Conservation (phyloP, 2,113 vertebrate species). For the Oreotragus oreotragus region DNA sequence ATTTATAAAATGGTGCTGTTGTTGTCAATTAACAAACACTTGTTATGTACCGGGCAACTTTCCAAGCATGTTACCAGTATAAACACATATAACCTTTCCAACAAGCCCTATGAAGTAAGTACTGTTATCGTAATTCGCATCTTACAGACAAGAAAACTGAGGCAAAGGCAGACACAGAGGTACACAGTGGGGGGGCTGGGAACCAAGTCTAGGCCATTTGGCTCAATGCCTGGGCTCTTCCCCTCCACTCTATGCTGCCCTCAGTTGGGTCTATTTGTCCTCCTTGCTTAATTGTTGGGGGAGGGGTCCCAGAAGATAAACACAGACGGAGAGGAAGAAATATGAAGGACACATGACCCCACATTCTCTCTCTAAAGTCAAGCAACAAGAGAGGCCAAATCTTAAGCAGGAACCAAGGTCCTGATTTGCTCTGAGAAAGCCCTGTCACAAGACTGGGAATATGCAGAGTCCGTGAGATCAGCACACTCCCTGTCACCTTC, state of each 20-base stretch:
- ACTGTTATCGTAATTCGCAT: not conserved
- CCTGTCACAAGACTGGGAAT: not conserved
- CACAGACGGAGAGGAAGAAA: not conserved
- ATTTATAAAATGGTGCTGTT: not conserved
- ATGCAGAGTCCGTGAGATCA: not conserved
- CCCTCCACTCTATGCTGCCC: accelerated
- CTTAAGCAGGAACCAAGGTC: not conserved
- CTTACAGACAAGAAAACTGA: not conserved
- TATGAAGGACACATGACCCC: not conserved
- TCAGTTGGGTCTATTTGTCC: not conserved
- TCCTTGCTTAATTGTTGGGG: not conserved
- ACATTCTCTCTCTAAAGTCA: not conserved
- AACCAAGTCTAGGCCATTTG: not conserved
- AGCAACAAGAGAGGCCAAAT: not conserved
- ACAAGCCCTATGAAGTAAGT: not conserved
- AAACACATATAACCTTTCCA: not conserved
- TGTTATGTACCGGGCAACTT: not conserved
- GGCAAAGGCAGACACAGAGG: not conserved
- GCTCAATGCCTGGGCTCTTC: not conserved
- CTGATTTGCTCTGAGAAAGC: not conserved
- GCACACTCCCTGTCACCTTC: not conserved
- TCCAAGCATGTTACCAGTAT: not conserved
- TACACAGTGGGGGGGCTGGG: not conserved
- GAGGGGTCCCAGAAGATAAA: not conserved
- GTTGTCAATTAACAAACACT: not conserved